Conservation (phyloP, 2,888 invertebrate genomes). For the Siphonodentalium dalli region DNA sequence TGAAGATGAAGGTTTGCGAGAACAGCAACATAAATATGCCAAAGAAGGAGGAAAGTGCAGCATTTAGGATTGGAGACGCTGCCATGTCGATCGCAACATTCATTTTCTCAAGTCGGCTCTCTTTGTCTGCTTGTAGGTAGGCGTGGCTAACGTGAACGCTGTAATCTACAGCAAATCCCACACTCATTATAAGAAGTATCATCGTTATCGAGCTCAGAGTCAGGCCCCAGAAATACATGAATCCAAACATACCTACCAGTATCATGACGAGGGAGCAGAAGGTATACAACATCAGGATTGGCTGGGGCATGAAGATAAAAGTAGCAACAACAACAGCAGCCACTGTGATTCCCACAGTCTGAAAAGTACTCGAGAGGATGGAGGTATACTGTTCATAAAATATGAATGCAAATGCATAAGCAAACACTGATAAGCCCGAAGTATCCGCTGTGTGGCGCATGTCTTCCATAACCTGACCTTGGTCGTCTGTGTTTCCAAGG, state of each 20-base stretch:
- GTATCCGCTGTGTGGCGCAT: constrained; percentile 34
- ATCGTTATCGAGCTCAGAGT: constrained; percentile 47
- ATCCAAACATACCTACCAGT: constrained; percentile 46
- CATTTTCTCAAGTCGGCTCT: no score
- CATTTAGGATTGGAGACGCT: no score
- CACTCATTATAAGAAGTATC: constrained; percentile 50
- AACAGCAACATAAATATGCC: no score
- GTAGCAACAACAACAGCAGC: constrained; percentile 45
- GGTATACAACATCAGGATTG: constrained; percentile 38
- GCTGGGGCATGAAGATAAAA: constrained; percentile 45
- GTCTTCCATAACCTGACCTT: constrained; percentile 37
- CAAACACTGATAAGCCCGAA: constrained; percentile 31
- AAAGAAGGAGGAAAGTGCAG: no score
- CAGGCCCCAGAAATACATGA: constrained; percentile 42
- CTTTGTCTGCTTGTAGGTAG: no score
- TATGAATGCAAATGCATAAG: constrained; percentile 38
- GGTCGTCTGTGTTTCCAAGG: constrained; percentile 76
- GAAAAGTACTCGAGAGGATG: constrained; percentile 42
- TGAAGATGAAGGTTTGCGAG: no score
- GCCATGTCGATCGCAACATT: no score
- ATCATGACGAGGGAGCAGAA: constrained; percentile 43
- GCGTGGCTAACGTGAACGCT: constrained; percentile 43
- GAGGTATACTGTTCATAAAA: constrained; percentile 49
- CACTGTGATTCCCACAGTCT: constrained; percentile 44
- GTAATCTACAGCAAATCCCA: constrained; percentile 53